Percentiles rank a stretch among this genome's conserved stretches.
Evolutionary conservation across 2,888 invertebrate species (phyloP).

Genomic region (Epinotia bilunana): DNA sequence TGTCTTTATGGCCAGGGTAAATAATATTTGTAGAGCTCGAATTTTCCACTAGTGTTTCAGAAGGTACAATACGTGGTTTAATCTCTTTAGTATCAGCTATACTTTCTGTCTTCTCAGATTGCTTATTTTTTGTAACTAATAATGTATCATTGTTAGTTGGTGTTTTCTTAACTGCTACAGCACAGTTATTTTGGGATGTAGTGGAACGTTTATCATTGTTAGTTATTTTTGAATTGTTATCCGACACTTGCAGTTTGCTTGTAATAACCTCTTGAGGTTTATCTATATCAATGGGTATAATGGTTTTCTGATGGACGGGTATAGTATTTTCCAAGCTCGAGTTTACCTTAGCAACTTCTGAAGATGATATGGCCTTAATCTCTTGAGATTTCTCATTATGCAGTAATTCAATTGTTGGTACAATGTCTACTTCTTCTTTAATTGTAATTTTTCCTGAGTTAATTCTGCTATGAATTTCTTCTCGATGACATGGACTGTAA

Average conservation of each 20-base stretch:
- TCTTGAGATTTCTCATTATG: background rate
- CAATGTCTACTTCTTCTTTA: background rate
- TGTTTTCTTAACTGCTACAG: background rate
- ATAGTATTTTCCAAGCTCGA: background rate
- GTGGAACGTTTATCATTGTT: background rate
- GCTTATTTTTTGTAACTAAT: background rate
- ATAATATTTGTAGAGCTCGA: background rate
- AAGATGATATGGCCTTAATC: background rate
- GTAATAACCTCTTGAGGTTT: background rate
- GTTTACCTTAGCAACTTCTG: background rate
- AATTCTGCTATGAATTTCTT: background rate
- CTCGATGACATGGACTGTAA: slow-evolving; percentile 1
- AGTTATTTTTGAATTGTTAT: background rate
- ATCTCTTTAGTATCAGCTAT: background rate
- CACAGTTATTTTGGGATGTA: background rate
- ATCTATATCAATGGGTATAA: background rate
- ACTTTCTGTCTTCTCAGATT: background rate
- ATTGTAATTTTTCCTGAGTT: background rate
- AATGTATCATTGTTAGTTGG: background rate
- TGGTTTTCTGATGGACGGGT: background rate
- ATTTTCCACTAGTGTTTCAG: background rate
- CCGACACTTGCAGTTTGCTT: background rate
- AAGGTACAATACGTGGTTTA: background rate
- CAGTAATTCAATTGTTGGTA: background rate
- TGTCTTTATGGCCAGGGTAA: slow-evolving; percentile 7